Conservation (phyloP, 2,797 vertebrate genomes). For the Gymnodraco acuticeps region DNA sequence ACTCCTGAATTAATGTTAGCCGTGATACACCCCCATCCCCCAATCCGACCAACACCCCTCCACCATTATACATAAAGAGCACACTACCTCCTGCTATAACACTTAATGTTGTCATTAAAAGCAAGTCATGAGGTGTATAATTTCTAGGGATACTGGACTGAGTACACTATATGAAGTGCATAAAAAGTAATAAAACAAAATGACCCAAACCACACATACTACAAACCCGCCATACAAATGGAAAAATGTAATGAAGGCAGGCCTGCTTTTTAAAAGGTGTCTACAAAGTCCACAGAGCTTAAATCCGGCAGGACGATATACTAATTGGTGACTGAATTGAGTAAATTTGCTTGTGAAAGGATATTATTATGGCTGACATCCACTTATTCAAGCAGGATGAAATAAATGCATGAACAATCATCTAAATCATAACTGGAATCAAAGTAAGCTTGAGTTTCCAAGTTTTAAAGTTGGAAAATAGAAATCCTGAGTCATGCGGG, state of each 20-base stretch:
- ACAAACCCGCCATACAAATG: not conserved
- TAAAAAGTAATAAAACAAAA: not conserved
- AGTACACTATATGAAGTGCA: not conserved
- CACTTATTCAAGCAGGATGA: conserved; percentile 10
- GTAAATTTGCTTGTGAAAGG: not conserved
- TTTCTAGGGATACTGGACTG: not conserved
- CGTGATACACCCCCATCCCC: not conserved
- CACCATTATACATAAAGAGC: not conserved
- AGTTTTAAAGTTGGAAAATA: conserved; percentile 11
- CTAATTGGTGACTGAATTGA: not conserved
- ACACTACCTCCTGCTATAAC: not conserved
- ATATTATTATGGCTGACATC: not conserved
- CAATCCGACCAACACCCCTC: not conserved
- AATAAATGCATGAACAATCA: conserved; percentile 13
- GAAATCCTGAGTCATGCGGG: conserved; percentile 53
- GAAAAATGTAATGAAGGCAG: not conserved
- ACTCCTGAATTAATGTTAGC: not conserved
- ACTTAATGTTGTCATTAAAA: not conserved
- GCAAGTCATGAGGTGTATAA: not conserved
- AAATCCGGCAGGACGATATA: not conserved
- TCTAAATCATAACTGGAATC: conserved; percentile 12
- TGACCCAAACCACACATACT: not conserved
- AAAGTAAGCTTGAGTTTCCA: not conserved
- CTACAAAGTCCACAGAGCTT: not conserved
- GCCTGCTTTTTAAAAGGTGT: not conserved